A percentile compares a stretch with the other conserved stretches of the same genome.
Evolutionary conservation across 1,140 invertebrate species (phyloP).

Genomic region (Meloidogyne exigua): DNA sequence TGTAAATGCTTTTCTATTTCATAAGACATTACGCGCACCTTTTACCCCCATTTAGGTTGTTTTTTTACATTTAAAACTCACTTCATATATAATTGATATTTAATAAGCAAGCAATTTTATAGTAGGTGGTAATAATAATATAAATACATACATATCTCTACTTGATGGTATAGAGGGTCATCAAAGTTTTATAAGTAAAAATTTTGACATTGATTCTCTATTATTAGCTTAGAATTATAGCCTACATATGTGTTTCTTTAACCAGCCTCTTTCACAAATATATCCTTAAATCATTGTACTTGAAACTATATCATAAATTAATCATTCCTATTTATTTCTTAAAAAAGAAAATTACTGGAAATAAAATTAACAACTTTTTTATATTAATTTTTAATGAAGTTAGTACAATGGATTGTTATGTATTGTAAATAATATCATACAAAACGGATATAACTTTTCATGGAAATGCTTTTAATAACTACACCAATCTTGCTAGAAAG

Average conservation of each 20-base stretch:
- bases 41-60: neutral
- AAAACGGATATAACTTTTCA: neutral
- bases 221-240: too few relatives aligned
- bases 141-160: neutral
- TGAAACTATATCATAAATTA: too few relatives aligned
- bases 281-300: too few relatives aligned
- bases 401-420: neutral
- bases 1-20: neutral
- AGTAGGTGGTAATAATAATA: neutral
- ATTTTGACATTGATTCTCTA: too few relatives aligned
- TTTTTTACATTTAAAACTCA: neutral
- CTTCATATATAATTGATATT: neutral
- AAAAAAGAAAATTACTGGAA: too few relatives aligned
- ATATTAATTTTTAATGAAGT: neutral
- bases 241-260: too few relatives aligned
- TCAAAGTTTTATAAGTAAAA: too few relatives aligned
- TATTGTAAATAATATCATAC: neutral
- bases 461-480: neutral
- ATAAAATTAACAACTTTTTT: too few relatives aligned
- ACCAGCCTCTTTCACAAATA: too few relatives aligned
- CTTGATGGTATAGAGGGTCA: too few relatives aligned
- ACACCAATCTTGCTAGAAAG: neutral
- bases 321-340: too few relatives aligned
- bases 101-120: neutral
- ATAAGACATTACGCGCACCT: constrained; percentile 1